Conservation (phyloP, 2,888 invertebrate species). For the Flabesymbios commensalis region DNA sequence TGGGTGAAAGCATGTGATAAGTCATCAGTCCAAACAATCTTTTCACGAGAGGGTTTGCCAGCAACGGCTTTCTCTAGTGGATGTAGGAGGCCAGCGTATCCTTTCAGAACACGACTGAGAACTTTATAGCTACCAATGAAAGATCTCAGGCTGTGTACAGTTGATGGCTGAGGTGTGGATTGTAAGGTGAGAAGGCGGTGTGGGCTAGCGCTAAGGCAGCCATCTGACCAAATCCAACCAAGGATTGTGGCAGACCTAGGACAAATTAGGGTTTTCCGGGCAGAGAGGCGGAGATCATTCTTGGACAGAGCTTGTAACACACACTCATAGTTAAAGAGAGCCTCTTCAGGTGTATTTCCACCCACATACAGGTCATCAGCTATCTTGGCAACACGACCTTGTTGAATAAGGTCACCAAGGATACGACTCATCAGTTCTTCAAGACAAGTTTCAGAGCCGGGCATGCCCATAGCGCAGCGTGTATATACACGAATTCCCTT, state of each 20-base stretch:
- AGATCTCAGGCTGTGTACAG: constrained; percentile 11
- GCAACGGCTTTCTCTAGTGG: constrained; percentile 14
- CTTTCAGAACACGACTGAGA: constrained; percentile 17
- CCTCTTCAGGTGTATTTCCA: no score
- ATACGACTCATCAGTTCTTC: constrained; percentile 38
- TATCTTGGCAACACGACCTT: constrained; percentile 24
- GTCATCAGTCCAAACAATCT: constrained; percentile 20
- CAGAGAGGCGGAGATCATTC: constrained; percentile 16
- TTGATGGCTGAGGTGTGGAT: neutral
- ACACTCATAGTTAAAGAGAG: constrained; percentile 11
- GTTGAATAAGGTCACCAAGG: constrained; percentile 25
- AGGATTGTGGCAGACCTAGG: constrained; percentile 15
- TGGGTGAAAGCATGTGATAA: constrained; percentile 4
- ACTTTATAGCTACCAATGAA: constrained; percentile 21
- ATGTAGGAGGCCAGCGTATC: constrained; percentile 16
- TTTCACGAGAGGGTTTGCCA: constrained; percentile 22
- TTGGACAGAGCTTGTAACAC: constrained; percentile 15
- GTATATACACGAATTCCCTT: constrained; percentile 35
- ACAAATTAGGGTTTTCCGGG: constrained; percentile 23
- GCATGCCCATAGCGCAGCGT: constrained; percentile 41
- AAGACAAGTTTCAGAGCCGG: constrained; percentile 37
- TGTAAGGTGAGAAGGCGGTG: constrained; percentile 12
- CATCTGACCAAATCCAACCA: constrained; percentile 29
- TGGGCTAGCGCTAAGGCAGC: constrained; percentile 22
- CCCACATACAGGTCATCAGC: constrained; percentile 31